Evolutionary conservation across 1,140 invertebrate genomes (phyloP).

Genomic region (Drosophila subpulchrella): DNA sequence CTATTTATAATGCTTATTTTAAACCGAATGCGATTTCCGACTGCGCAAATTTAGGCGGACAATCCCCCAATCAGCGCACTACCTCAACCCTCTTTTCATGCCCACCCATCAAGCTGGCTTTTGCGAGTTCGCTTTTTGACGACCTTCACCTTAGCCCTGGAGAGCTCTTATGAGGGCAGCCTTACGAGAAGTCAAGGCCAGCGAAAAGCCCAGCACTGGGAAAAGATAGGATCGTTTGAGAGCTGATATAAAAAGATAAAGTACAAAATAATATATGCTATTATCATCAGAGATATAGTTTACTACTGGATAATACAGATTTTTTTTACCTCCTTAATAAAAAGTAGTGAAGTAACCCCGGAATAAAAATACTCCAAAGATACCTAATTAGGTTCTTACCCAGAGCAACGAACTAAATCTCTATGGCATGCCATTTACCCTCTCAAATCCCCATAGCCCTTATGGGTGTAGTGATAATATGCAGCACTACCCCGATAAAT

Average conservation of each 20-base stretch:
- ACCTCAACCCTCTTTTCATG: constrained; percentile 3
- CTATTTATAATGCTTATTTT: constrained; percentile 57
- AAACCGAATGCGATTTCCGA: constrained; percentile 43
- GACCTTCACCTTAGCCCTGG: constrained; percentile 22
- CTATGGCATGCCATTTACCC: background rate
- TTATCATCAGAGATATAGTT: too few relatives aligned
- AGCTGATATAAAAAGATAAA: background rate
- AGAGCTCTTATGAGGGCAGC: background rate
- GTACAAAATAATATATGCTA: too few relatives aligned
- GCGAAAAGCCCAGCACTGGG: background rate
- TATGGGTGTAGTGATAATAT: background rate
- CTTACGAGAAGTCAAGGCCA: background rate
- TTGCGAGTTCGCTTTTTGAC: background rate
- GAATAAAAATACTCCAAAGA: too few relatives aligned
- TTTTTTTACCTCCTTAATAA: too few relatives aligned
- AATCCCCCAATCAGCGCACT: constrained; percentile 7
- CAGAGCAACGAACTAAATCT: background rate
- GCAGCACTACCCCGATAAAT: background rate
- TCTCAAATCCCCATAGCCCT: too few relatives aligned
- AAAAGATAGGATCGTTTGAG: background rate
- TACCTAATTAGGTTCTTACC: too few relatives aligned
- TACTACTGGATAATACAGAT: too few relatives aligned
- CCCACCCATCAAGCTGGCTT: background rate
- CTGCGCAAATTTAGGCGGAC: constrained; percentile 30
- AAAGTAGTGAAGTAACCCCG: too few relatives aligned